A percentile compares a stretch with the other conserved stretches of the same genome.
Conservation (phyloP, 2,888 invertebrate species). For the Dasypolia templi region DNA sequence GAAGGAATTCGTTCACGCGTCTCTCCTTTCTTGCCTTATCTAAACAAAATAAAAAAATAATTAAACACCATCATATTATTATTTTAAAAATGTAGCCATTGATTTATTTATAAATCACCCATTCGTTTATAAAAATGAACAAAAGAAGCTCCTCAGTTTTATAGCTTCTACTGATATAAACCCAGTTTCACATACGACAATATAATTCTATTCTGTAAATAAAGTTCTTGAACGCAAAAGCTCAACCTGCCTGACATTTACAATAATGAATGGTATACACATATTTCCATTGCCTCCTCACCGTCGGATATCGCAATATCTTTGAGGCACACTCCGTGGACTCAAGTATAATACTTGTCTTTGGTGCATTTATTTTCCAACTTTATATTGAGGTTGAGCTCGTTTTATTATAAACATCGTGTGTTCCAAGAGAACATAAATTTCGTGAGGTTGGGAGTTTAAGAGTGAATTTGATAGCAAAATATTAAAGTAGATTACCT, state of each 20-base stretch:
- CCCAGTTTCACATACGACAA: conserved; percentile 13
- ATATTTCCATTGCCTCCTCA: conserved; percentile 49
- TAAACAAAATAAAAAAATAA: too few relatives aligned
- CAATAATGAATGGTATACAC: conserved; percentile 44
- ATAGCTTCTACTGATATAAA: conserved; percentile 14
- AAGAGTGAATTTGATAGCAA: conserved; percentile 11
- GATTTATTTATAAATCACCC: neutral
- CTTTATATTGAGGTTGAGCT: conserved; percentile 38
- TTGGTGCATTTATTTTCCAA: conserved; percentile 52
- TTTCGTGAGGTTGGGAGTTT: conserved; percentile 8
- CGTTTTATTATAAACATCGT: conserved; percentile 40
- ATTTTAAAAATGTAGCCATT: neutral
- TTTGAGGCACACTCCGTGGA: conserved; percentile 50
- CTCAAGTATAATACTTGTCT: conserved; percentile 61
- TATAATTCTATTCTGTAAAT: too few relatives aligned
- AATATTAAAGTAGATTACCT: neutral
- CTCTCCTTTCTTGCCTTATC: too few relatives aligned
- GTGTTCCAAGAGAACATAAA: conserved; percentile 24
- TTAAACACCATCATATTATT: too few relatives aligned
- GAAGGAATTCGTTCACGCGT: too few relatives aligned
- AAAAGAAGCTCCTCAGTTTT: neutral
- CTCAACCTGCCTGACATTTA: conserved; percentile 21
- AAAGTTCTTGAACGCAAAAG: conserved; percentile 22
- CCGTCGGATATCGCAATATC: conserved; percentile 45
- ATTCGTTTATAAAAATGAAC: neutral